A percentile compares a stretch with the other conserved stretches of the same genome.
phyloP scores from a whole-genome alignment of 2,888 invertebrate genomes.

The Euspilapteryx auroguttella region DNA sequence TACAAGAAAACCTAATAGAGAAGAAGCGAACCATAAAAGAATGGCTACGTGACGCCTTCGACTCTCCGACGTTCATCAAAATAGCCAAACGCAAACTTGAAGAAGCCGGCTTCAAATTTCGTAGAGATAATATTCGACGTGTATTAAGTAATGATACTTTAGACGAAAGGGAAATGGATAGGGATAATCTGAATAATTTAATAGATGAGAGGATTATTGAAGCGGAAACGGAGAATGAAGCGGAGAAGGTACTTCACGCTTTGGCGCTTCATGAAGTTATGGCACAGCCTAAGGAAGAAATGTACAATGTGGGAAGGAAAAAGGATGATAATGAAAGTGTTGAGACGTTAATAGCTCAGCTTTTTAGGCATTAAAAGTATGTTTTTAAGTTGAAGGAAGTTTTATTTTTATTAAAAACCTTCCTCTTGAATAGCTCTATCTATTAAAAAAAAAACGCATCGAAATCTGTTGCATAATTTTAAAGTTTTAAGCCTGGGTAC shows the following conservation, averaged over 20 bases:
- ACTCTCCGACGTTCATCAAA: slow-evolving; percentile 33
- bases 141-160: too few relatives aligned
- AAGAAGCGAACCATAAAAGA: slow-evolving; percentile 44
- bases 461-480: too few relatives aligned
- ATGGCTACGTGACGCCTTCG: slow-evolving; percentile 39
- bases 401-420: too few relatives aligned
- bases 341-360: too few relatives aligned
- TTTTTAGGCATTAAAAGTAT: too few relatives aligned
- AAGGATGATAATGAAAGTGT: too few relatives aligned
- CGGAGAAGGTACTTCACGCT: slow-evolving; percentile 27
- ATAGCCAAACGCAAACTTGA: slow-evolving; percentile 35
- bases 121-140: too few relatives aligned
- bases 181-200: slow-evolving; percentile 33
- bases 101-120: slow-evolving; percentile 25
- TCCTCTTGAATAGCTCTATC: too few relatives aligned
- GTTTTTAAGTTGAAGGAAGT: too few relatives aligned
- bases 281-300: slow-evolving; percentile 4
- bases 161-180: slow-evolving; percentile 33
- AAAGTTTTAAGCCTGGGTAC: too few relatives aligned
- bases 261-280: slow-evolving; percentile 35
- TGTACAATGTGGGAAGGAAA: too few relatives aligned
- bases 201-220: slow-evolving; percentile 37
- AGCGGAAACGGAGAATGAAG: slow-evolving; percentile 21
- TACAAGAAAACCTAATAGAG: slow-evolving; percentile 39
- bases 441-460: too few relatives aligned